phyloP scores from a whole-genome alignment of 2,113 vertebrate species.

The Apteryx mantelli region DNA sequence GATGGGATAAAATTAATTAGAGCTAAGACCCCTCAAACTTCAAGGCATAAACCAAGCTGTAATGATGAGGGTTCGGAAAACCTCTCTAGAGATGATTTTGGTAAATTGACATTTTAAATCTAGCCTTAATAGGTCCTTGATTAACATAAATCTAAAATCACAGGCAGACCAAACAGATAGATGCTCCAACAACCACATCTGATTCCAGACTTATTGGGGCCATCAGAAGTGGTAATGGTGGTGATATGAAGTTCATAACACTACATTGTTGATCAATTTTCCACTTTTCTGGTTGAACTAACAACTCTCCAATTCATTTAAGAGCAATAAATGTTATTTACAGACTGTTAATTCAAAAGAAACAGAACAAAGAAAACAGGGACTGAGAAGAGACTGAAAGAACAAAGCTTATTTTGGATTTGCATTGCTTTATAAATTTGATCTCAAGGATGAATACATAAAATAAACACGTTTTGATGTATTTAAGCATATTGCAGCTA shows the following conservation, averaged over 20 bases:
- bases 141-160: not conserved
- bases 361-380: not conserved
- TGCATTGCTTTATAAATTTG: not conserved
- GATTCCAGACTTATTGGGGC: not conserved
- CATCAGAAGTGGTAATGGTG: not conserved
- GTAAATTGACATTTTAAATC: not conserved
- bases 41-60: not conserved
- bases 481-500: not conserved
- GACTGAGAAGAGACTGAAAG: not conserved
- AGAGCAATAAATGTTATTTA: not conserved
- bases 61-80: not conserved
- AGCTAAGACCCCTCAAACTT: not conserved
- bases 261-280: not conserved
- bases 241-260: not conserved
- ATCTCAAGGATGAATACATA: not conserved
- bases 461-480: not conserved
- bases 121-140: not conserved
- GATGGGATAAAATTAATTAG: constrained; percentile 3
- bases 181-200: not conserved
- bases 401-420: not conserved
- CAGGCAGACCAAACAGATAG: not conserved
- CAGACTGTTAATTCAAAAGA: not conserved
- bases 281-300: not conserved
- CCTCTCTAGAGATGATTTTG: not conserved
- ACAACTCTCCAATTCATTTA: not conserved